Conservation (phyloP, 2,888 invertebrate species). For the Drosophila suboccidentalis region DNA sequence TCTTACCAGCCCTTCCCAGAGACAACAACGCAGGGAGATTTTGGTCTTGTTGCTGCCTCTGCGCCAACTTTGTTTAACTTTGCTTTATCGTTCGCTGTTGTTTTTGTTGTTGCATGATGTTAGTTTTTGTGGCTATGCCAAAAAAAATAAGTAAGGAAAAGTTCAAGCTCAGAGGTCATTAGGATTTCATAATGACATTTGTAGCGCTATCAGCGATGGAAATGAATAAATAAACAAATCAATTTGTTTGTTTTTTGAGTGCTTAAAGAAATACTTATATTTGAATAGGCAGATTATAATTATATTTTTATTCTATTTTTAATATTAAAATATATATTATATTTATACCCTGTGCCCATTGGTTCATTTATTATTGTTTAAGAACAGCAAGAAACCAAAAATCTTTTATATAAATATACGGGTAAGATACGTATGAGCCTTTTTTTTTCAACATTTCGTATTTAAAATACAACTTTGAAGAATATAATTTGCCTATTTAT, state of each 20-base stretch:
- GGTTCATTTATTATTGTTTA: too few species aligned
- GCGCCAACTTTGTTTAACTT: conserved; percentile 73
- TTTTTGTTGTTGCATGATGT: conserved; percentile 47
- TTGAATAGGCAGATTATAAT: too few species aligned
- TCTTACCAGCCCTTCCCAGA: conserved; percentile 5
- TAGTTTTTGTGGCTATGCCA: conserved; percentile 62
- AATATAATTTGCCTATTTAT: too few species aligned
- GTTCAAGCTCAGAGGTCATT: conserved; percentile 30
- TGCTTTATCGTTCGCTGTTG: conserved; percentile 56
- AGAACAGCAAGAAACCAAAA: too few species aligned
- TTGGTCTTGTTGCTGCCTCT: conserved; percentile 16
- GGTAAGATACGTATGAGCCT: too few species aligned
- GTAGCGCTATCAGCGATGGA: neutral
- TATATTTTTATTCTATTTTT: too few species aligned
- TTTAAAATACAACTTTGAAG: too few species aligned
- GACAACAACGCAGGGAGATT: conserved; percentile 18
- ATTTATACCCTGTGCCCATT: too few species aligned
- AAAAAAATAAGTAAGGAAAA: conserved; percentile 29
- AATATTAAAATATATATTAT: too few species aligned
- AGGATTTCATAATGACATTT: conserved; percentile 26
- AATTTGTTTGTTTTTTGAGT: neutral
- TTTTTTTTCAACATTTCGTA: too few species aligned
- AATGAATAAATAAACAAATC: neutral
- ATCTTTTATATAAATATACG: too few species aligned
- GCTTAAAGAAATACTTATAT: too few species aligned